A percentile compares a stretch with the other conserved stretches of the same genome.
phyloP scores from a whole-genome alignment of 1,140 invertebrate species.

The Bradynema listronoti region DNA sequence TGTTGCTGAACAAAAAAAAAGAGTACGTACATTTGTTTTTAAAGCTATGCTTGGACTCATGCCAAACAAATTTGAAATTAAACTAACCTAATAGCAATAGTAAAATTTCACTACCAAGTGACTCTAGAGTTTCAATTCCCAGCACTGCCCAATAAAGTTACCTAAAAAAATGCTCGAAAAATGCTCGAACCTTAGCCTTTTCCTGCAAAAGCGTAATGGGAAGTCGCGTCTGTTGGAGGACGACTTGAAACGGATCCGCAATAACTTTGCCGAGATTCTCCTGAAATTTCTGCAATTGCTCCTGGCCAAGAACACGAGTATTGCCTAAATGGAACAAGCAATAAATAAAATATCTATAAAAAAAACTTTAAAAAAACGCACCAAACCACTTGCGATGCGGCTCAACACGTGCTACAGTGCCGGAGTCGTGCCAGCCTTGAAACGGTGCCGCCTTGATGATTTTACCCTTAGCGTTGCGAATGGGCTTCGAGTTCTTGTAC shows the following conservation, averaged over 20 bases:
- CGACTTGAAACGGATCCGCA: constrained; percentile 91
- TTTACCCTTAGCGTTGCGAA: constrained; percentile 80
- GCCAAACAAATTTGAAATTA: too few relatives aligned
- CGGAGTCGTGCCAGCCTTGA: constrained; percentile 78
- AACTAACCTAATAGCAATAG: too few relatives aligned
- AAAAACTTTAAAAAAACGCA: constrained; percentile 15
- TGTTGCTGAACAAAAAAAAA: constrained; percentile 63
- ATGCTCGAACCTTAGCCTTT: constrained; percentile 67
- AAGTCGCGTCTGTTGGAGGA: constrained; percentile 89
- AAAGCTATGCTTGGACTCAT: too few relatives aligned
- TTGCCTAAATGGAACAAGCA: constrained; percentile 59
- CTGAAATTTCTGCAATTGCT: constrained; percentile 90
- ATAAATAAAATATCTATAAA: neutral
- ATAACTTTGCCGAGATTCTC: constrained; percentile 84
- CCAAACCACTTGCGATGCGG: constrained; percentile 96
- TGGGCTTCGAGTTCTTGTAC: constrained; percentile 90
- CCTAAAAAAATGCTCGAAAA: constrained; percentile 21
- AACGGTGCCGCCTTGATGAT: constrained; percentile 89
- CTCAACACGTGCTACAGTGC: constrained; percentile 83
- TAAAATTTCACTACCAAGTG: too few relatives aligned
- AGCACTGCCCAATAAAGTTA: too few relatives aligned
- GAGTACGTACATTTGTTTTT: too few relatives aligned
- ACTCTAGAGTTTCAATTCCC: too few relatives aligned
- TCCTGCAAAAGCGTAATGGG: constrained; percentile 90
- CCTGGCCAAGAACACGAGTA: constrained; percentile 74